phyloP scores from a whole-genome alignment of 1,140 invertebrate genomes.

The Microplitis mediator region DNA sequence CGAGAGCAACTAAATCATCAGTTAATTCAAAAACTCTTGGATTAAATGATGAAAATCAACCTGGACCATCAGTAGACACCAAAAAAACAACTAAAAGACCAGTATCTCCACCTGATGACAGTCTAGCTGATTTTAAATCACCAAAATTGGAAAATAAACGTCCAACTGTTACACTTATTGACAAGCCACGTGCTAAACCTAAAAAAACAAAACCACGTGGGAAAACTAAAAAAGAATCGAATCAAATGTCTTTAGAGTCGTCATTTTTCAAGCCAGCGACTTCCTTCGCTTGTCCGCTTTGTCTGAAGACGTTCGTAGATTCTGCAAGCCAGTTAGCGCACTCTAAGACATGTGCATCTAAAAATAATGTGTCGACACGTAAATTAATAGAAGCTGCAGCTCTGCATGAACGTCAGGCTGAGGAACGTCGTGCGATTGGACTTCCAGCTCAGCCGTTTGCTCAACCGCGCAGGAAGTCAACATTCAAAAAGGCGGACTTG shows the following conservation, averaged over 20 bases:
- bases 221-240: constrained; percentile 16
- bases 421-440: constrained; percentile 59
- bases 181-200: constrained; percentile 19
- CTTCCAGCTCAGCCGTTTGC: constrained; percentile 50
- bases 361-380: constrained; percentile 57
- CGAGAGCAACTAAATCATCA: no score
- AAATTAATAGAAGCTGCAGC: constrained; percentile 57
- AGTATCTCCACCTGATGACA: constrained; percentile 32
- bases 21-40: no score
- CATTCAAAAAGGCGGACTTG: background rate
- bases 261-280: constrained; percentile 49
- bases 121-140: constrained; percentile 52
- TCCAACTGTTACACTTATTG: constrained; percentile 4
- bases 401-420: constrained; percentile 58
- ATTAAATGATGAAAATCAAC: background rate
- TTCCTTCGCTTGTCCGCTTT: constrained; percentile 54
- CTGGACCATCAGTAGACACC: background rate
- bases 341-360: constrained; percentile 60
- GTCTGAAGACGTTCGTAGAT: constrained; percentile 55
- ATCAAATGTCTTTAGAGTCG: constrained; percentile 45
- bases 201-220: constrained; percentile 23
- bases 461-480: constrained; percentile 41
- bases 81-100: background rate
- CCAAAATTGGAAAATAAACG: constrained; percentile 32
- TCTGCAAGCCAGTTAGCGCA: constrained; percentile 45